Percentiles rank a stretch among this genome's conserved stretches.
phyloP scores from a whole-genome alignment of 1,140 invertebrate genomes.

The Ptiloglossa arizonensis region DNA sequence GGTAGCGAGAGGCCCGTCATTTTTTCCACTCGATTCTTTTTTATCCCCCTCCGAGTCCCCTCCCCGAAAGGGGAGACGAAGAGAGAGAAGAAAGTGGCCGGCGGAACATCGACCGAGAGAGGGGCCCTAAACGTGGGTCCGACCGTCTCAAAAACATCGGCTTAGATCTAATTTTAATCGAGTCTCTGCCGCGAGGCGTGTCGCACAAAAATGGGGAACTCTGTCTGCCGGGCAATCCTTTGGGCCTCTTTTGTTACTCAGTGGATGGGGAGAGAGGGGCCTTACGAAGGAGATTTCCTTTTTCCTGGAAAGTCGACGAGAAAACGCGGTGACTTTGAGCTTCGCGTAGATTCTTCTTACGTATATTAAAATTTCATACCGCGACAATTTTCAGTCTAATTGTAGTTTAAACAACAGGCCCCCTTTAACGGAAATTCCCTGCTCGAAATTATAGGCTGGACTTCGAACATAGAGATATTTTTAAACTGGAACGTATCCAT shows the following conservation, averaged over 20 bases:
- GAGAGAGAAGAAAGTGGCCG: slow-evolving; percentile 43
- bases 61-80: slow-evolving; percentile 19
- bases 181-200: slow-evolving; percentile 31
- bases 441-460: too few species aligned
- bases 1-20: slow-evolving; percentile 76
- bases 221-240: slow-evolving; percentile 2
- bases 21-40: slow-evolving; percentile 74
- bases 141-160: slow-evolving; percentile 71
- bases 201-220: not conserved
- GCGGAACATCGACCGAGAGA: not conserved
- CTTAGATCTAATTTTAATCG: slow-evolving; percentile 74
- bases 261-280: too few species aligned
- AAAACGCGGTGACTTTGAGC: too few species aligned
- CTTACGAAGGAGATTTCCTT: not conserved
- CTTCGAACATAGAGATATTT: too few species aligned
- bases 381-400: too few species aligned
- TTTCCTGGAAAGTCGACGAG: not conserved
- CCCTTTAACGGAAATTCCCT: too few species aligned
- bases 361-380: too few species aligned
- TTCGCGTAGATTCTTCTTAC: too few species aligned
- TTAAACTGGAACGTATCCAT: too few species aligned
- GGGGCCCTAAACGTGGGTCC: slow-evolving; percentile 23
- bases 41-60: slow-evolving; percentile 21
- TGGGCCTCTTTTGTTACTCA: not conserved
- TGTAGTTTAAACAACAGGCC: too few species aligned